A percentile compares a stretch with the other conserved stretches of the same genome.
phyloP scores from a whole-genome alignment of 1,140 invertebrate genomes.

The Campoletis sonorensis region DNA sequence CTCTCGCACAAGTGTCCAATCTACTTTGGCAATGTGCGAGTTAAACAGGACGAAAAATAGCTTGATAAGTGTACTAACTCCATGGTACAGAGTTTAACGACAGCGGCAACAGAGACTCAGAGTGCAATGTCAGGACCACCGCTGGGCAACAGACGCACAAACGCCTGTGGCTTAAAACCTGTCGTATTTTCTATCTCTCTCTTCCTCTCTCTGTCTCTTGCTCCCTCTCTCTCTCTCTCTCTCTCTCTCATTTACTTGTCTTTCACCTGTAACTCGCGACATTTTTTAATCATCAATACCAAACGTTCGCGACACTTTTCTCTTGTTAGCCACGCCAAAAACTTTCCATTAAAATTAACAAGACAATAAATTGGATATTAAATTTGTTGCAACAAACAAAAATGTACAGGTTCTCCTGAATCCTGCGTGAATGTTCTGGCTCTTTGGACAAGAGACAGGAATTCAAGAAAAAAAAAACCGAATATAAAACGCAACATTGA shows the following conservation, averaged over 20 bases:
- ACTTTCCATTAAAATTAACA: conserved; percentile 40
- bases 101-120: neutral
- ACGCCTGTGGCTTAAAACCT: neutral
- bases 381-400: neutral
- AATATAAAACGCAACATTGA: conserved; percentile 4
- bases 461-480: neutral
- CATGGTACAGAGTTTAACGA: conserved; percentile 32
- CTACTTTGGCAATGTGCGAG: neutral
- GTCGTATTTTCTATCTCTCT: neutral
- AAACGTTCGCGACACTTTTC: conserved; percentile 16
- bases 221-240: neutral
- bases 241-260: neutral
- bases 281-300: too few species aligned
- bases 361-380: neutral
- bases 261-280: neutral
- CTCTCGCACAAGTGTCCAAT: neutral
- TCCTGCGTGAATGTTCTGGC: neutral
- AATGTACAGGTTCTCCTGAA: neutral
- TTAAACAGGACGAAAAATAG: neutral
- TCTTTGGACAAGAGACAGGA: neutral
- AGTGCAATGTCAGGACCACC: conserved; percentile 34
- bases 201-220: too few species aligned
- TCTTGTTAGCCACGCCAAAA: conserved; percentile 19
- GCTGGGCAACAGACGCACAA: neutral
- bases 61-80: neutral